Percentiles rank a stretch among this genome's conserved stretches.
These are phyloP conservation scores for Piscicola geometra DNA, from an alignment of 2,888 invertebrate genomes.

Conservation along the genomic window DNA sequence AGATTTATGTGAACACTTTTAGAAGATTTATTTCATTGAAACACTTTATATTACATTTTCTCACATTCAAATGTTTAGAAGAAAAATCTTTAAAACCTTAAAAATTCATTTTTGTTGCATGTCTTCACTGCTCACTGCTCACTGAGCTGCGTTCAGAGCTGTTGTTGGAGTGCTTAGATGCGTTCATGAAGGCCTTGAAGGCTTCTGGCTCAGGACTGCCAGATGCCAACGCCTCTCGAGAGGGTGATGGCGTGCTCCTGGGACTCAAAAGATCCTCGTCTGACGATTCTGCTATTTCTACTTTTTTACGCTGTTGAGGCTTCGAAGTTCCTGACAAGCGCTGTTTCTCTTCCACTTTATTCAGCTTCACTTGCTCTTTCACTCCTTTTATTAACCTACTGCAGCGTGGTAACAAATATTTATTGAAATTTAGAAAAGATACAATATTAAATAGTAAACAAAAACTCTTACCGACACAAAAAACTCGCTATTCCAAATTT, in stretches of 20 bases:
- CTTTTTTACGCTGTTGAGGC: constrained; percentile 2
- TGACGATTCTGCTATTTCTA: constrained; percentile 16
- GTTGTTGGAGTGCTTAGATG: not conserved
- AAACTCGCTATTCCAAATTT: not conserved
- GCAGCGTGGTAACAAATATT: not conserved
- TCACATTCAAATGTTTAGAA: too few relatives aligned
- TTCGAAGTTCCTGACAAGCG: constrained; percentile 6
- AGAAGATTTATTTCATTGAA: too few relatives aligned
- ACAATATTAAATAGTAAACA: not conserved
- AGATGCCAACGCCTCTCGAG: not conserved
- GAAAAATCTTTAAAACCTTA: too few relatives aligned
- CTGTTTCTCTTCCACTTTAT: constrained; percentile 38
- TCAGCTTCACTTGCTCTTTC: constrained; percentile 40
- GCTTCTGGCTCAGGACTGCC: not conserved
- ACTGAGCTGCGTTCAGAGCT: not conserved
- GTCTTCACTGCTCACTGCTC: not conserved
- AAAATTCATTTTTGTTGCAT: too few relatives aligned
- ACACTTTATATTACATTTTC: too few relatives aligned
- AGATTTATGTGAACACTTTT: too few relatives aligned
- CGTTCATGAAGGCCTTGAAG: not conserved
- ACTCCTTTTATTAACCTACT: constrained; percentile 41
- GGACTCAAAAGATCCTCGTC: not conserved
- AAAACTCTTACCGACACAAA: not conserved
- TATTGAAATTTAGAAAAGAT: not conserved
- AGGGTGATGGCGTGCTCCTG: constrained; percentile 33